Conservation (phyloP, 2,113 vertebrate genomes). For the Hemiscyllium ocellatum region DNA sequence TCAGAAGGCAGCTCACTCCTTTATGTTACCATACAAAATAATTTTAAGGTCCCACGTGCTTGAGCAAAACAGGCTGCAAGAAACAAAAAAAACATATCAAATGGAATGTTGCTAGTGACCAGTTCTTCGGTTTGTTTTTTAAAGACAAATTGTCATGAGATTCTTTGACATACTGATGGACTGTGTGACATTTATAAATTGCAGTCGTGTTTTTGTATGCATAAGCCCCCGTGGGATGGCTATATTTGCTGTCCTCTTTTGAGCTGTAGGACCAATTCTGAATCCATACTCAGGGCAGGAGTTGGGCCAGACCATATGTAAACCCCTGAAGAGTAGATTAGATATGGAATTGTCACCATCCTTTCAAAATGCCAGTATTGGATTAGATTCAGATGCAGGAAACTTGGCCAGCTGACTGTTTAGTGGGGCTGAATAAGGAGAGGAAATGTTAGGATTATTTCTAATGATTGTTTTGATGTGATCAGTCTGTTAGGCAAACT, state of each 20-base stretch:
- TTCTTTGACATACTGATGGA: neutral
- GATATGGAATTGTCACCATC: neutral
- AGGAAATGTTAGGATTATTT: neutral
- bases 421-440: neutral
- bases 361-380: neutral
- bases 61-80: neutral
- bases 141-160: neutral
- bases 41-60: neutral
- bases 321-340: too few species aligned
- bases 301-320: neutral
- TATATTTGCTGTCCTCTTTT: neutral
- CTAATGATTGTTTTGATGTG: slow-evolving; percentile 41
- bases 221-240: neutral
- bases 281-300: neutral
- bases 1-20: neutral
- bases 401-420: neutral
- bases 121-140: neutral
- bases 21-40: neutral
- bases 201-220: neutral
- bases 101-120: neutral
- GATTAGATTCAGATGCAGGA: neutral
- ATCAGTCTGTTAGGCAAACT: slow-evolving; percentile 80
- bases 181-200: neutral
- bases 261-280: neutral
- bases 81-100: neutral